phyloP scores from a whole-genome alignment of 1,140 invertebrate species.

The Dysdera silvatica region DNA sequence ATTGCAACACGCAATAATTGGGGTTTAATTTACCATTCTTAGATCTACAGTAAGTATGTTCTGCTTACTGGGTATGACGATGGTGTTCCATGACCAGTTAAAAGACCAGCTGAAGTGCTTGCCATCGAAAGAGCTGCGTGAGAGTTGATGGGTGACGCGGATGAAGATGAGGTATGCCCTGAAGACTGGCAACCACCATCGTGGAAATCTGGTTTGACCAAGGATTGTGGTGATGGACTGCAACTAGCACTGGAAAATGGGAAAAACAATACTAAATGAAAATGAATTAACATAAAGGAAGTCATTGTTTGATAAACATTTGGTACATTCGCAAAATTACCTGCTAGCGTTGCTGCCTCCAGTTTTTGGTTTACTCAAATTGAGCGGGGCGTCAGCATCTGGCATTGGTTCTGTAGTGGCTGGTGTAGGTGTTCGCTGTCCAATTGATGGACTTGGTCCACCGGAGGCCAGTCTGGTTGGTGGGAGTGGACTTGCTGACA shows the following conservation, averaged over 20 bases:
- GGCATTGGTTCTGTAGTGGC: conserved; percentile 44
- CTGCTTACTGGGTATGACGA: conserved; percentile 27
- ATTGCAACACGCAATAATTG: too few species aligned
- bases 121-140: conserved; percentile 7
- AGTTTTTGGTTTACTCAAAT: conserved; percentile 75
- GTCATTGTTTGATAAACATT: too few species aligned
- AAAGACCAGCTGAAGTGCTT: not conserved
- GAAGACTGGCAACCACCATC: not conserved
- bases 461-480: conserved; percentile 35
- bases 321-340: conserved; percentile 4
- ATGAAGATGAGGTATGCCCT: conserved; percentile 8
- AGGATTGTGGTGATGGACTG: conserved; percentile 10
- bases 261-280: too few species aligned
- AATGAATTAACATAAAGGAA: too few species aligned
- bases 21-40: too few species aligned
- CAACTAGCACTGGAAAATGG: conserved; percentile 15
- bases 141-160: conserved; percentile 2
- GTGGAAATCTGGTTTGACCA: not conserved
- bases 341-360: conserved; percentile 12
- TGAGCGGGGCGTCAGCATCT: conserved; percentile 72
- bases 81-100: conserved; percentile 12
- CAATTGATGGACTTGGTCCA: conserved; percentile 42
- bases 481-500: conserved; percentile 27
- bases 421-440: conserved; percentile 41
- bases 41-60: too few species aligned